Percentiles rank a stretch among this genome's conserved stretches.
These are phyloP conservation scores for Xerus rutilus DNA, from an alignment of 2,797 vertebrate species.

Conservation along the genomic window DNA sequence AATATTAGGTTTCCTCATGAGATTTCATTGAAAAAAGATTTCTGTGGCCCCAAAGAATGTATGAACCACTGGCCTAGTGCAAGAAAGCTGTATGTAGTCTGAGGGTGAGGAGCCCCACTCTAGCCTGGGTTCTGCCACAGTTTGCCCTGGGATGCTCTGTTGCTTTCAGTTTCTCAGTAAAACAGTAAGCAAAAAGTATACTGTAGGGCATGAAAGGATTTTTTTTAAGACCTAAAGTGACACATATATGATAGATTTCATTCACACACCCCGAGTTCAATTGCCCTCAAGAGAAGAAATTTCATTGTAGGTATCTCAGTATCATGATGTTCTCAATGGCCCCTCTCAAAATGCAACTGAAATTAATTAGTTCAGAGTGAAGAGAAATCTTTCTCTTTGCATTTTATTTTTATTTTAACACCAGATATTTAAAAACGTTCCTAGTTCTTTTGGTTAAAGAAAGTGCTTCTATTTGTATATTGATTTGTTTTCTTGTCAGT, in stretches of 20 bases:
- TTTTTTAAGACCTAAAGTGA: neutral
- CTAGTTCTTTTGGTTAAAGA: constrained; percentile 42
- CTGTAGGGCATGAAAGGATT: neutral
- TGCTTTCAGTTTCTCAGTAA: neutral
- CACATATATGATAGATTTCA: neutral
- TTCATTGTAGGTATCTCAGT: constrained; percentile 13
- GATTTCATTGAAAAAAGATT: constrained; percentile 32
- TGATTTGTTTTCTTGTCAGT: neutral
- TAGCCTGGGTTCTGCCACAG: neutral
- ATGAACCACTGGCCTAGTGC: neutral
- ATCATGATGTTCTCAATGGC: neutral
- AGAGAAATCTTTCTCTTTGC: neutral
- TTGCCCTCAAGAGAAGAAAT: neutral
- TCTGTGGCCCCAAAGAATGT: constrained; percentile 13
- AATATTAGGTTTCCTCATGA: constrained; percentile 44
- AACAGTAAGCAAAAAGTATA: neutral
- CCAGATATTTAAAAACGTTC: constrained; percentile 17
- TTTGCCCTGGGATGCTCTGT: neutral
- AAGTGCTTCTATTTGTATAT: constrained; percentile 23
- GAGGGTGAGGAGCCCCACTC: neutral
- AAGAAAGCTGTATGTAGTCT: neutral
- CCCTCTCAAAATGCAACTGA: constrained; percentile 16
- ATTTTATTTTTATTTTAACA: neutral
- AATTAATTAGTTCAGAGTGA: neutral
- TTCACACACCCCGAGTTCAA: neutral